Conservation (phyloP, 2,888 invertebrate species). For the Ectropis crepuscularia region DNA sequence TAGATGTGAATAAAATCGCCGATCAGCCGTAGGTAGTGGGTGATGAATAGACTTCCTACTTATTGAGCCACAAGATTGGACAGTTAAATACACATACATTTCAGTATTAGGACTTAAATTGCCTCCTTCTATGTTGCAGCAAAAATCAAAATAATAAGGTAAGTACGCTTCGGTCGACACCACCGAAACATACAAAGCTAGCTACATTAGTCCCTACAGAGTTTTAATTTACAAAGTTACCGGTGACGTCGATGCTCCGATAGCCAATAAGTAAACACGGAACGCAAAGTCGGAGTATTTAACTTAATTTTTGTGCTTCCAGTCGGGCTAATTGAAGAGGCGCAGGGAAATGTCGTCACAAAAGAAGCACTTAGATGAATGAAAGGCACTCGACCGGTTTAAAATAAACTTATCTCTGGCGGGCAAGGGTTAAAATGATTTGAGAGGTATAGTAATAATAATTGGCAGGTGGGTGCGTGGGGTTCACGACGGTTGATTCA, state of each 20-base stretch:
- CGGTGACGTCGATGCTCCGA: constrained; percentile 56
- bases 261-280: constrained; percentile 79
- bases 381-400: constrained; percentile 77
- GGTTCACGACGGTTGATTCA: constrained; percentile 70
- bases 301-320: constrained; percentile 85
- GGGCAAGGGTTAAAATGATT: constrained; percentile 83
- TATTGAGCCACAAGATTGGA: no score
- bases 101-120: no score
- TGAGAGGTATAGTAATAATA: constrained; percentile 70
- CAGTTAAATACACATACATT: no score
- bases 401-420: constrained; percentile 83
- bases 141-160: neutral
- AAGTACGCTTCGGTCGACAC: neutral
- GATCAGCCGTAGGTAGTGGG: no score
- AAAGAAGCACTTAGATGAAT: constrained; percentile 83
- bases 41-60: no score
- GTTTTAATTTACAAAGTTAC: constrained; percentile 76
- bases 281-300: constrained; percentile 75
- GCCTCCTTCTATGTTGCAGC: no score
- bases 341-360: constrained; percentile 79
- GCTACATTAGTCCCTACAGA: constrained; percentile 57
- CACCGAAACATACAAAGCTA: constrained; percentile 41
- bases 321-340: constrained; percentile 77
- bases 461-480: constrained; percentile 75
- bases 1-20: no score